Evolutionary conservation across 1,140 invertebrate genomes (phyloP), one percentile per base, ranked within the genome.

Genomic region (Colletes latitarsis): DNA sequence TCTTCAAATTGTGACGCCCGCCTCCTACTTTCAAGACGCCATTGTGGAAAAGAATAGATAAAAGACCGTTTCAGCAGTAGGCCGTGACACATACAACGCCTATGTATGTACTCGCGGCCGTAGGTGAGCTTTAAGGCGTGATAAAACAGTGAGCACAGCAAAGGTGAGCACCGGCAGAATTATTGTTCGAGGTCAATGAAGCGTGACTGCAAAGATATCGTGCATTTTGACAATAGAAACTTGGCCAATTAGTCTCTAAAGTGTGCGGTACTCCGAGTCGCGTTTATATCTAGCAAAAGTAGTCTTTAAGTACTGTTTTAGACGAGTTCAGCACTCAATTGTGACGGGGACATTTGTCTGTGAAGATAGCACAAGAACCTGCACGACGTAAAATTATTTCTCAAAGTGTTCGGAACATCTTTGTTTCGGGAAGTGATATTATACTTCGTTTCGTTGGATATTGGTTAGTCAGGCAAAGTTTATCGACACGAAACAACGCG

Each of bases 1-100:
- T 69, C 67, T 52, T 62, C 63, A 53, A 76, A 86, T 84, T 86
- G 77, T 80, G 69, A 81, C 72, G 49, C n/a, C 57, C 67, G 68
- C 62, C 63, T 21, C 17, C 71, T 63, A 64, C 62, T 49, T 55
- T 57, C 62, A 17, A 58, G 49, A 46, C 17, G 58, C 64, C 57
- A 83, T 55, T 57, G 46, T 62, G 58, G 60, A 70, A 67, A 80
- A 80, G 77, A 77, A 68, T 53, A 69, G 70, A 75, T 46, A 74
- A 62, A 55, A 68, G 19, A 77, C 15, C 30, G 63, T 66, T 82
- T 55, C 21, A 19, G 46, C 46, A 52, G 69, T 84, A 77, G 77
- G 82, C 60, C 71, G 68, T 70, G 41, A 15, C 15, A 17, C 14
- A 39, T 53, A 19, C 62, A 17, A 2, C 6, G 15, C 66, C 6